Evolutionary conservation across 2,888 invertebrate species (phyloP).

Genomic region (Andrena trimmerana): DNA sequence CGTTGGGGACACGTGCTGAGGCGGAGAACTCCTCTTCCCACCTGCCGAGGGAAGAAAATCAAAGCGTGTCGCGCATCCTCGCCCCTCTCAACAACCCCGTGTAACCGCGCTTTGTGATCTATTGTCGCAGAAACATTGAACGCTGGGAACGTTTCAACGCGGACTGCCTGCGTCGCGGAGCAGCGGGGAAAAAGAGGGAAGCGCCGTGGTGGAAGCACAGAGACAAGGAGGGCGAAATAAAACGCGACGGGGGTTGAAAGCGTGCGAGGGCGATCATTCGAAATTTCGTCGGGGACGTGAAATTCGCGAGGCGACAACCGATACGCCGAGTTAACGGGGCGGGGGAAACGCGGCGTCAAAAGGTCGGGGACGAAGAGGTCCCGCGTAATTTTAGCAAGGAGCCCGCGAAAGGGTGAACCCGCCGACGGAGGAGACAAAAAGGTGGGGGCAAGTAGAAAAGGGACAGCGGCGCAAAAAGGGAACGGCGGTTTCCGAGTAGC

Average conservation of each 20-base stretch:
- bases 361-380: conserved; percentile 42
- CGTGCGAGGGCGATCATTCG: conserved; percentile 16
- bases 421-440: conserved; percentile 29
- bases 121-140: conserved; percentile 62
- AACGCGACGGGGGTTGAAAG: background rate
- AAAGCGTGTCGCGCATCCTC: conserved; percentile 23
- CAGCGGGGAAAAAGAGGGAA: background rate
- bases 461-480: conserved; percentile 6
- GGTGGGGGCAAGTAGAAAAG: conserved; percentile 12
- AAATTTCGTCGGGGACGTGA: conserved; percentile 56
- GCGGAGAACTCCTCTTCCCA: conserved; percentile 26
- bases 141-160: conserved; percentile 47
- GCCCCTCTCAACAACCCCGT: background rate
- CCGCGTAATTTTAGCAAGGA: conserved; percentile 51
- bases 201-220: background rate
- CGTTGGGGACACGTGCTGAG: conserved; percentile 24
- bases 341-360: conserved; percentile 24
- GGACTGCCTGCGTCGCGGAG: conserved; percentile 1
- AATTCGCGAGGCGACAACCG: conserved; percentile 24
- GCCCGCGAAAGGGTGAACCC: conserved; percentile 35
- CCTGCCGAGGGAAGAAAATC: conserved; percentile 13
- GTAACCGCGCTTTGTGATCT: conserved; percentile 52
- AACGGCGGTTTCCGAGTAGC: conserved; percentile 3
- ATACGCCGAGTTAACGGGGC: conserved; percentile 17
- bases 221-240: background rate